Percentiles rank a stretch among this genome's conserved stretches.
Conservation (phyloP, 1,140 invertebrate species). For the Drosophila ficusphila region DNA sequence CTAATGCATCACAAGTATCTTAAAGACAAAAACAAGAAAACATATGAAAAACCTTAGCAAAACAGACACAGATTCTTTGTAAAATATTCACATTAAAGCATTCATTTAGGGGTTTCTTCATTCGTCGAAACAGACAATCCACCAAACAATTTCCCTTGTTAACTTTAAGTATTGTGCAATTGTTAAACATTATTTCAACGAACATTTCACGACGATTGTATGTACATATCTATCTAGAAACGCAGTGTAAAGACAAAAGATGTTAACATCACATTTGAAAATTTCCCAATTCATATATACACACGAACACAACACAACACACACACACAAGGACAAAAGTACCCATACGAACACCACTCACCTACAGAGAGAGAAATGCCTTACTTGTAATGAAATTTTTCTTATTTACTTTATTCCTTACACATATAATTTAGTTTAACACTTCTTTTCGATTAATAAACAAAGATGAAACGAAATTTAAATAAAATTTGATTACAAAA, state of each 20-base stretch:
- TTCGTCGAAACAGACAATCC: conserved; percentile 14
- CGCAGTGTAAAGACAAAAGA: conserved; percentile 54
- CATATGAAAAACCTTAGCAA: conserved; percentile 17
- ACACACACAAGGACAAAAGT: conserved; percentile 37
- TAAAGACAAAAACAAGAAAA: conserved; percentile 11
- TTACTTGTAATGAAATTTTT: conserved; percentile 60
- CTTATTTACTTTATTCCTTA: conserved; percentile 59
- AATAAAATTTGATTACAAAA: conserved; percentile 47
- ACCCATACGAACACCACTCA: conserved; percentile 37
- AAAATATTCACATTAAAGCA: conserved; percentile 49
- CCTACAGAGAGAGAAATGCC: conserved; percentile 52
- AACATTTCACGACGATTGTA: conserved; percentile 44
- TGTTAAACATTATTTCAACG: conserved; percentile 46
- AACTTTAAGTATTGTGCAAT: conserved; percentile 76
- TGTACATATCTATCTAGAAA: conserved; percentile 59
- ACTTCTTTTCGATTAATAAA: conserved; percentile 56
- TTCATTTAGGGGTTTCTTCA: conserved; percentile 49
- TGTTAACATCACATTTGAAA: conserved; percentile 64
- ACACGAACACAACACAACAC: conserved; percentile 20
- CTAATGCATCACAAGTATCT: conserved; percentile 64
- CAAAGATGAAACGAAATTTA: conserved; percentile 52
- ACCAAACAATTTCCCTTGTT: conserved; percentile 46
- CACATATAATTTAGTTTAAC: conserved; percentile 56
- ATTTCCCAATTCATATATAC: conserved; percentile 31
- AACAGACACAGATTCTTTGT: conserved; percentile 40